These are phyloP conservation scores for Felis catus DNA, from an alignment of 2,113 vertebrate genomes.

Conservation along the genomic window F.catus_Fca126_mat1.0 CM031424.1:42396501-42397000, in stretches of 20 bases:
- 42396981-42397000: not conserved
- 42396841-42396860: too few species aligned
- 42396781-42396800: too few species aligned
- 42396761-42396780: too few species aligned
- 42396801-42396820: too few species aligned
- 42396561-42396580: not conserved
- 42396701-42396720: slow-evolving; percentile 5
- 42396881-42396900: too few species aligned
- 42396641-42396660: not conserved
- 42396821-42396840: too few species aligned
- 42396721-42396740: not conserved
- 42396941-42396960: too few species aligned
- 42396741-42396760: too few species aligned
- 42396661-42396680: not conserved
- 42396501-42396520: not conserved
- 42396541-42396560: not conserved
- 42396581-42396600: not conserved
- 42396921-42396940: too few species aligned
- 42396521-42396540: not conserved
- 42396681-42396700: not conserved
- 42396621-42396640: not conserved
- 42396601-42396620: not conserved
- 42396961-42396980: not conserved
- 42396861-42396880: too few species aligned
- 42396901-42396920: too few species aligned